Evolutionary conservation across 1,140 invertebrate genomes (phyloP).

Genomic region (Drosophila navojoa): DNA sequence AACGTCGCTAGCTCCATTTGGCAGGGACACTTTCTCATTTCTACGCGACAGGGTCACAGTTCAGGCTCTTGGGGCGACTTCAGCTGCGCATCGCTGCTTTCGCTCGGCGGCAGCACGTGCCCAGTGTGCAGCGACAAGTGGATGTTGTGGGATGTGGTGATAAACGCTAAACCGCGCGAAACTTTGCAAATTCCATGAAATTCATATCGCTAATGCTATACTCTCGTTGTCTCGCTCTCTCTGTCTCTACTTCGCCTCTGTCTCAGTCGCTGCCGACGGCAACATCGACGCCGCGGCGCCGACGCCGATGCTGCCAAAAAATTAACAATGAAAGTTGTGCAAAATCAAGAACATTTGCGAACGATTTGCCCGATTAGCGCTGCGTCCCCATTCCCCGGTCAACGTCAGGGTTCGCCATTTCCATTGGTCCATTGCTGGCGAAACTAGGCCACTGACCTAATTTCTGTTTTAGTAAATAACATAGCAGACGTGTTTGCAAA

Average conservation of each 20-base stretch:
- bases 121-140: conserved; percentile 14
- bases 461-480: conserved; percentile 17
- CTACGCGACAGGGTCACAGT: conserved; percentile 29
- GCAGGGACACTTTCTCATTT: conserved; percentile 44
- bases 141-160: conserved; percentile 42
- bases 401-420: conserved; percentile 38
- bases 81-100: conserved; percentile 26
- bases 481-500: neutral
- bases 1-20: neutral
- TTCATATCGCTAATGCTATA: conserved; percentile 34
- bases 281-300: neutral
- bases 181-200: conserved; percentile 58
- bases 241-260: neutral
- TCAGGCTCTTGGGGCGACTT: conserved; percentile 18
- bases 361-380: conserved; percentile 19
- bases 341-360: conserved; percentile 4
- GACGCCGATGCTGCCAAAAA: neutral
- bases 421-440: neutral
- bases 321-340: conserved; percentile 16
- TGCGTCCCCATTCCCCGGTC: conserved; percentile 31
- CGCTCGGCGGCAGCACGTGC: conserved; percentile 51
- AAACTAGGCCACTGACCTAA: conserved; percentile 56
- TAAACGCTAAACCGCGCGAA: conserved; percentile 40
- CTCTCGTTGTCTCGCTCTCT: neutral
- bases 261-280: neutral